Percentiles rank a stretch among this genome's conserved stretches.
These are phyloP conservation scores for Spodoptera picta DNA, from an alignment of 2,888 invertebrate species.

Conservation along the genomic window DNA sequence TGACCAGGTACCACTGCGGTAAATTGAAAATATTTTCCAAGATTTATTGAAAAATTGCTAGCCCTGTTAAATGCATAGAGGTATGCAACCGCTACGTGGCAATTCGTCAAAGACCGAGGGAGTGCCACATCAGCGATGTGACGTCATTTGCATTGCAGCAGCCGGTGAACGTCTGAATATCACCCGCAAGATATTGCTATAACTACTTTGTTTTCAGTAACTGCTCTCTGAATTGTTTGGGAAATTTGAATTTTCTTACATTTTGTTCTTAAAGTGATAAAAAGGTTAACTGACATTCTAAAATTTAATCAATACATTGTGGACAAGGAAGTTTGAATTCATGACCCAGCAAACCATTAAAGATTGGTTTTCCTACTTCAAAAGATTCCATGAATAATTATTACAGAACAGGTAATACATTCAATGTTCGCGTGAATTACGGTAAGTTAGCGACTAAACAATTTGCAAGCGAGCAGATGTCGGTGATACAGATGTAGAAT, in stretches of 20 bases:
- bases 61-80: conserved; percentile 16
- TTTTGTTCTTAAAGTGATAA: too few species aligned
- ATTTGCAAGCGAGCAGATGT: conserved; percentile 41
- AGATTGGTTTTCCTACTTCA: too few species aligned
- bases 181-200: conserved; percentile 13
- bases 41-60: conserved; percentile 3
- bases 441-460: conserved; percentile 30
- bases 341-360: too few species aligned
- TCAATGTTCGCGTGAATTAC: too few species aligned
- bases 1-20: too few species aligned
- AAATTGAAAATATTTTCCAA: too few species aligned
- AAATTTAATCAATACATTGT: too few species aligned
- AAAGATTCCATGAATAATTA: too few species aligned
- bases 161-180: conserved; percentile 9
- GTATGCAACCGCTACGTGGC: conserved; percentile 1
- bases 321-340: too few species aligned
- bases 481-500: conserved; percentile 29
- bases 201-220: neutral
- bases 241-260: neutral
- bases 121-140: conserved; percentile 28
- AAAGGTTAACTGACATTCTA: too few species aligned
- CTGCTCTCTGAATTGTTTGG: neutral
- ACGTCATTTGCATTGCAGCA: conserved; percentile 46
- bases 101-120: conserved; percentile 40
- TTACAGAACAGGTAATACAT: too few species aligned